phyloP scores from a whole-genome alignment of 2,888 invertebrate genomes.

The Xylota segnis region DNA sequence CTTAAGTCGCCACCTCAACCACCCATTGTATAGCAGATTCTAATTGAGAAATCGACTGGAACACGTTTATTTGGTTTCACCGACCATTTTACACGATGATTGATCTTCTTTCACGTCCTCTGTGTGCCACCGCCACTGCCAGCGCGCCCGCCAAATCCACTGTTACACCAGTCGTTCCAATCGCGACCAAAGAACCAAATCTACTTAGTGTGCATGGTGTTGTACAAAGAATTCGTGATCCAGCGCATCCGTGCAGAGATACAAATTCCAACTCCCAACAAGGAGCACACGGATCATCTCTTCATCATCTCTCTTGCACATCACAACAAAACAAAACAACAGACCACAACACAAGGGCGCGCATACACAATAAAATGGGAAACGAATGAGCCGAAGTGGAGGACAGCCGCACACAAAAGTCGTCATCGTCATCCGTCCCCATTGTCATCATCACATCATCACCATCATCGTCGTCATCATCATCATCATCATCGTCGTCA shows the following conservation, averaged over 20 bases:
- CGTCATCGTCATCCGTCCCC: conserved; percentile 68
- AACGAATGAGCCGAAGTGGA: conserved; percentile 30
- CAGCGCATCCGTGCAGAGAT: conserved; percentile 63
- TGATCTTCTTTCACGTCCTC: conserved; percentile 61
- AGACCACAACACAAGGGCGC: not conserved
- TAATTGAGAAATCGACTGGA: conserved; percentile 74
- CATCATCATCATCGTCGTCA: conserved; percentile 58
- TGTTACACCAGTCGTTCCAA: not conserved
- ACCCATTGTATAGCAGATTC: conserved; percentile 50
- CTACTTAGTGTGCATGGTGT: conserved; percentile 69
- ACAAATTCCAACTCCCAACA: conserved; percentile 59
- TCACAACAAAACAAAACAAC: conserved; percentile 11
- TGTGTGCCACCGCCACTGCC: not conserved
- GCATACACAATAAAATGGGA: conserved; percentile 31
- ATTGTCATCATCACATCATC: conserved; percentile 76
- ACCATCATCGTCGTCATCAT: conserved; percentile 58
- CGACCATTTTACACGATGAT: conserved; percentile 75
- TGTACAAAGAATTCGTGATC: conserved; percentile 78
- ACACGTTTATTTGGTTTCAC: conserved; percentile 75
- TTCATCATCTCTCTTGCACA: conserved; percentile 54
- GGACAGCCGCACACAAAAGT: conserved; percentile 54
- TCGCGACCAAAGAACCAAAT: not conserved
- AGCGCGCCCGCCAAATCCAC: not conserved
- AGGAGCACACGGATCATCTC: conserved; percentile 67
- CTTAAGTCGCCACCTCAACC: conserved; percentile 11